Base-by-base conservation (phyloP, 1,140 invertebrate genomes). In the Brachionus manjavacas region DNA sequence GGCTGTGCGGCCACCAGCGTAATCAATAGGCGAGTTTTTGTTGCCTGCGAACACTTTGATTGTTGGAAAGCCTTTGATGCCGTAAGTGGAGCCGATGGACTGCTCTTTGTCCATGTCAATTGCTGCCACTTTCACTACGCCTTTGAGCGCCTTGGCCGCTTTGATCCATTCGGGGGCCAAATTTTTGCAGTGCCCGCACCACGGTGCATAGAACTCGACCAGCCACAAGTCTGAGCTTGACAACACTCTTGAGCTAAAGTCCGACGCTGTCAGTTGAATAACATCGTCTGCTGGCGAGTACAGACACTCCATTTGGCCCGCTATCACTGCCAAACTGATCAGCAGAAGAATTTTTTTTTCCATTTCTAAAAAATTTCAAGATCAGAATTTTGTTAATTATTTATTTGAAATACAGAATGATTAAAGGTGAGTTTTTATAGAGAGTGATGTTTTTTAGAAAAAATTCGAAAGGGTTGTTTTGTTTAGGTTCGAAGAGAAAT, bases 161-260 rank as follows among this genome's bases (percentile, higher is more conserved):
- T 78, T 64, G 7, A 14, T 31, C 49, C 49, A 84, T 70, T 78
- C 84, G 20, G 84, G 84, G n/a, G 74, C 84, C 25, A 84, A 52
- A 66, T 64, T 78, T 41, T 66, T 64, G 43, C 84, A 84, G 64
- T 84, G 89, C 7, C 91, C 90, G 85, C 91, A 91, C 90, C 91
- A 91, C 0, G 97, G 97, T 12, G 97, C 97, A 90, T 93, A 98
- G 91, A 99, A 99, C 89, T 98, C 96, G 4, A 99, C 95, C 70
- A 99, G 88, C 95, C 95, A 98, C 89, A 96, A 92, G 86, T 97
- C 95, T 14, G 96, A 94, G 6, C 94, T 95, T 70, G 12, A 98
- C 96, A 43, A 93, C 1, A 78, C 74, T 66, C 43, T 31, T 4
- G 72, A 78, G 85, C 97, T 93, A 88, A 99, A 99, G 90, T 98